These are phyloP conservation scores for Scomber japonicus DNA, from an alignment of 2,113 vertebrate species.

Conservation along the genomic window DNA sequence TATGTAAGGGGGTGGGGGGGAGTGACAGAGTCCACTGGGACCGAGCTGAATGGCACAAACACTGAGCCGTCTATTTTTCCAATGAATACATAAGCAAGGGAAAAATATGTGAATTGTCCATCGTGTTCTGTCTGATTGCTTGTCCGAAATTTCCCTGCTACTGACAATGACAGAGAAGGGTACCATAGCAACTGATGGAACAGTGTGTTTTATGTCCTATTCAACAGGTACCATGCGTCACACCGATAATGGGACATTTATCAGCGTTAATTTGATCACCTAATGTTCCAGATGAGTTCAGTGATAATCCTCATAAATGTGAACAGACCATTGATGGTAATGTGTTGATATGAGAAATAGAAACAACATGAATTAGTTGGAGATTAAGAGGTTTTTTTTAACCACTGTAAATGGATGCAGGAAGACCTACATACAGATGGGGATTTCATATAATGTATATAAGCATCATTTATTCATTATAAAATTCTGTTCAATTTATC, in stretches of 20 bases:
- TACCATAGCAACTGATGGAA: not conserved
- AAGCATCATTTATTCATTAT: not conserved
- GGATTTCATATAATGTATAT: not conserved
- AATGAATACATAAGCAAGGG: conserved; percentile 39
- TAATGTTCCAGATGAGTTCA: conserved; percentile 35
- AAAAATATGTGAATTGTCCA: conserved; percentile 3
- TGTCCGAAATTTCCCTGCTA: conserved; percentile 15
- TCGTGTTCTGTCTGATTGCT: conserved; percentile 27
- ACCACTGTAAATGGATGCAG: not conserved
- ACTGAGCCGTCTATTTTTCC: conserved; percentile 25
- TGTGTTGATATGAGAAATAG: conserved; percentile 10
- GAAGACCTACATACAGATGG: not conserved
- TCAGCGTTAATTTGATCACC: conserved; percentile 31
- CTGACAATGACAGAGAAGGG: not conserved
- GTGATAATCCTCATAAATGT: conserved; percentile 38
- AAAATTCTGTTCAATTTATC: not conserved
- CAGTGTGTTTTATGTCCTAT: not conserved
- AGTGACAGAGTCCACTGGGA: conserved; percentile 53
- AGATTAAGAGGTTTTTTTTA: not conserved
- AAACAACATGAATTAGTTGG: not conserved
- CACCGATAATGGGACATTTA: conserved; percentile 35
- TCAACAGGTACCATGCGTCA: conserved; percentile 19
- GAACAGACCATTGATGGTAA: not conserved
- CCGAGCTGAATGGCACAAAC: conserved; percentile 29
- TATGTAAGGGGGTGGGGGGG: conserved; percentile 47